Evolutionary conservation across 2,113 vertebrate genomes (phyloP), one percentile per base, ranked within the genome.

Genomic region (Takifugu flavidus): DNA sequence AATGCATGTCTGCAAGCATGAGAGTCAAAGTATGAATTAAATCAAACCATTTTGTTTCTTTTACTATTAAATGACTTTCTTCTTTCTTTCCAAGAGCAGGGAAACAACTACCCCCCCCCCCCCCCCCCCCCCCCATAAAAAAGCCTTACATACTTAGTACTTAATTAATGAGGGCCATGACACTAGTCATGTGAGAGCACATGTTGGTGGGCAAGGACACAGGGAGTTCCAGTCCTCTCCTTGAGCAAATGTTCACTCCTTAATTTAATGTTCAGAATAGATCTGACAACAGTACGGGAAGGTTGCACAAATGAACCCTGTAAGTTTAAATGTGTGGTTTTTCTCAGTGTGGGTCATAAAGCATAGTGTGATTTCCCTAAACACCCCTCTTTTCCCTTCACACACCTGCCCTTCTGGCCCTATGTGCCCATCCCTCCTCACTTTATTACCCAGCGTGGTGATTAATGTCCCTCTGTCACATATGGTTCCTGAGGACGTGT

Each of bases 381-480:
- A 85, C 85, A 85, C 62, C 74, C 72, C 73, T 78, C 13, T 70
- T 81, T 52, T 71, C 76, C 62, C 75, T 72, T 59, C 46, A 67
- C 79, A 73, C 72, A 56, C 74, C 77, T 85, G 80, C 75, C 78
- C 79, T 70, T 46, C 70, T 73, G 81, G 73, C 77, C 79, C 70
- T 64, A 69, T 75, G 72, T 77, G 77, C 79, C 72, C 71, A 74
- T 82, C 79, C 74, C 78, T 80, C 70, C 79, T 76, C 56, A 59
- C 79, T 83, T 89, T 84, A 88, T 87, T 86, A 83, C 86, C 75
- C 77, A 77, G 78, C 62, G 65, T 59, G 65, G 80, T 88, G 85
- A 90, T 89, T 89, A 89, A 89, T 89, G 84, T 83, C 77, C 80
- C 77, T 65, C 74, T 80, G 85, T 86, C 86, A 79, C 75, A 68